These are phyloP conservation scores for Malaclemys terrapin DNA, from an alignment of 2,113 vertebrate genomes.

Conservation along the genomic window DNA sequence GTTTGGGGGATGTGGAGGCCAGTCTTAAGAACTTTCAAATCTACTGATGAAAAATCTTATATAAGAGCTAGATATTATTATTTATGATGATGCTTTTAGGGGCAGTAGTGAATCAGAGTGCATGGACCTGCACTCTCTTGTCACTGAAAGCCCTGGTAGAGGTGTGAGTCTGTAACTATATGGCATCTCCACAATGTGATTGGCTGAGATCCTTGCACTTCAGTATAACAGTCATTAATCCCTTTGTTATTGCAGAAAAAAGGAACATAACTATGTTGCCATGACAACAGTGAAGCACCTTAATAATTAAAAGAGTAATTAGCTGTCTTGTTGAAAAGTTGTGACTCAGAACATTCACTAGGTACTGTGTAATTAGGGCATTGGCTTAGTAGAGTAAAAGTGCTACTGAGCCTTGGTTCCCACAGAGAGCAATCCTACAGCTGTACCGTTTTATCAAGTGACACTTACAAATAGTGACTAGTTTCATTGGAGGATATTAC, in stretches of 20 bases:
- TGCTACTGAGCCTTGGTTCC: slow-evolving; percentile 45
- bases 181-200: slow-evolving; percentile 6
- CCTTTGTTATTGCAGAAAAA: slow-evolving; percentile 69
- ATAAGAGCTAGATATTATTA: not conserved
- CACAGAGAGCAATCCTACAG: slow-evolving; percentile 55
- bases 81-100: not conserved
- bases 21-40: not conserved
- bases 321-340: slow-evolving; percentile 79
- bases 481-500: not conserved
- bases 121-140: not conserved
- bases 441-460: slow-evolving; percentile 52
- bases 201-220: slow-evolving; percentile 47
- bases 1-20: not conserved
- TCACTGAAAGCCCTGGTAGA: not conserved
- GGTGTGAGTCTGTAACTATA: not conserved
- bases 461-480: not conserved
- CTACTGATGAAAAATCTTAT: not conserved
- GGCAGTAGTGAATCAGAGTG: not conserved
- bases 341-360: slow-evolving; percentile 78
- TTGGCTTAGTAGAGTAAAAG: slow-evolving; percentile 78
- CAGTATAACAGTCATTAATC: slow-evolving; percentile 58
- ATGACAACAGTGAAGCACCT: slow-evolving; percentile 82
- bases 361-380: slow-evolving; percentile 84
- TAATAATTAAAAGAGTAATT: slow-evolving; percentile 90
- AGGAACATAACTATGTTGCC: slow-evolving; percentile 78